phyloP scores from a whole-genome alignment of 2,888 invertebrate genomes.

The Tenthredo livida region DNA sequence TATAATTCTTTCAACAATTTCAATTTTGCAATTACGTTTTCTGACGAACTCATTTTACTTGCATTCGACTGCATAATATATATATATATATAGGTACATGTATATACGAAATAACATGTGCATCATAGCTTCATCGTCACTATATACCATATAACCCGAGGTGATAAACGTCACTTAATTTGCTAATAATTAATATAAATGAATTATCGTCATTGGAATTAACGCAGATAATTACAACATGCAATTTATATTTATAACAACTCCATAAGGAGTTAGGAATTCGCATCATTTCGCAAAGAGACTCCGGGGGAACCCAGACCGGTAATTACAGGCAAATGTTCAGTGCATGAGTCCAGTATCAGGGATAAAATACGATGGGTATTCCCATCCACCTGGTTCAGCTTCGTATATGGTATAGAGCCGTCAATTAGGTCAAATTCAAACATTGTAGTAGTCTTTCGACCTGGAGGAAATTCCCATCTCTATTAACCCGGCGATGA shows the following conservation, averaged over 20 bases:
- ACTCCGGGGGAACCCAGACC: not conserved
- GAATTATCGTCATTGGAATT: not conserved
- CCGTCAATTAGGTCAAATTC: not conserved
- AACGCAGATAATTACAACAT: not conserved
- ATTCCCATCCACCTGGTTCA: not conserved
- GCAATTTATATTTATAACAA: not conserved
- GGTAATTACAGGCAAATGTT: not conserved
- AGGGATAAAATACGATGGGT: not conserved
- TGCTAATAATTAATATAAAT: not conserved
- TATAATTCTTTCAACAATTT: no score
- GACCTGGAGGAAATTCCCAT: not conserved
- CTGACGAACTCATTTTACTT: not conserved
- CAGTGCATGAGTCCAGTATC: not conserved
- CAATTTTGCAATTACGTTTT: not conserved
- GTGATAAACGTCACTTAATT: not conserved
- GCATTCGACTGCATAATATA: not conserved
- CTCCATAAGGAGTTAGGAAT: not conserved
- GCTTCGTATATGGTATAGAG: not conserved
- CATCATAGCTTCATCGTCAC: not conserved
- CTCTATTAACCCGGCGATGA: not conserved
- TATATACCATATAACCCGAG: no score
- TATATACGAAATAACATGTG: not conserved
- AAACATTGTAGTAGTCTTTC: not conserved
- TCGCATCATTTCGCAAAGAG: not conserved
- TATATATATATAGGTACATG: no score